A percentile compares a stretch with the other conserved stretches of the same genome.
These are phyloP conservation scores for Xanthorhoe spadicearia DNA, from an alignment of 2,888 invertebrate species.

Conservation along the genomic window DNA sequence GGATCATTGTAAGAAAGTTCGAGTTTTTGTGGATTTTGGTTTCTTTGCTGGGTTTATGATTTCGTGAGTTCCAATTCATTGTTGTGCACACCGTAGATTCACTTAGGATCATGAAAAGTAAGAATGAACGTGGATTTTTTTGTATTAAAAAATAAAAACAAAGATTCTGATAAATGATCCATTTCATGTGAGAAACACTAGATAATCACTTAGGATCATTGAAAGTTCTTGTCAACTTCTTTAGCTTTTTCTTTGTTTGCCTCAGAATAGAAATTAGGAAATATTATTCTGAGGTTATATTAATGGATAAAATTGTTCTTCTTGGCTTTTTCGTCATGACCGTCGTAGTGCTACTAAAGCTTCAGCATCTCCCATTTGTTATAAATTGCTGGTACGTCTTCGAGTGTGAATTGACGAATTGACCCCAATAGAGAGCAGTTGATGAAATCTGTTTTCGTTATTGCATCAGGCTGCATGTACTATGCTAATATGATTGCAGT, in stretches of 20 bases:
- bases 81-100: no score
- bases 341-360: conserved; percentile 14
- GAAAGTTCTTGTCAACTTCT: background rate
- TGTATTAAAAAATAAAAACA: no score
- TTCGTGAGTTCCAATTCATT: no score
- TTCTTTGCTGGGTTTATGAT: no score
- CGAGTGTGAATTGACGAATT: conserved; percentile 54
- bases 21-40: background rate
- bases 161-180: no score
- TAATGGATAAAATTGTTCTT: no score
- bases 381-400: conserved; percentile 30
- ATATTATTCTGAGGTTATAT: no score
- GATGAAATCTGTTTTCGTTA: conserved; percentile 71
- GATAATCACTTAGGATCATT: no score
- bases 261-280: no score
- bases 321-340: background rate
- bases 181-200: no score
- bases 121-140: no score
- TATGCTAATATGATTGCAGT: conserved; percentile 23
- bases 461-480: conserved; percentile 66
- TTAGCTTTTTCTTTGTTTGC: background rate
- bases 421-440: conserved; percentile 63
- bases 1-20: background rate
- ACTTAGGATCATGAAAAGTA: no score
- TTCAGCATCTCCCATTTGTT: conserved; percentile 16